These are phyloP conservation scores for Rhincodon typus DNA, from an alignment of 2,797 vertebrate genomes.

Conservation along the genomic window DNA sequence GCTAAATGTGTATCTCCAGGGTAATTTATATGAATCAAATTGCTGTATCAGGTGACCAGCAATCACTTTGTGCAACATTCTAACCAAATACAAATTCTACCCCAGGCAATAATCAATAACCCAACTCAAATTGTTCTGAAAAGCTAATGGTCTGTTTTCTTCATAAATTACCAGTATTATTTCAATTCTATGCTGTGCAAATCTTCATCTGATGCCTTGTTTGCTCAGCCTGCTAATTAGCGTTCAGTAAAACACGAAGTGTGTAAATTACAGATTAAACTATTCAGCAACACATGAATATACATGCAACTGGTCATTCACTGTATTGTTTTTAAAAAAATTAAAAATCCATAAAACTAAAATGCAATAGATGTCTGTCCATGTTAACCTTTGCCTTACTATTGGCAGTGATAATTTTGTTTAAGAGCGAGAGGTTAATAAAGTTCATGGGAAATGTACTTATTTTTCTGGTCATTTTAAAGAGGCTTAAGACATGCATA, in stretches of 20 bases:
- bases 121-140: too few species aligned
- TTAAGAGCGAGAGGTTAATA: not conserved
- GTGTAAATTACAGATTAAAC: constrained; percentile 60
- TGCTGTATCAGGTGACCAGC: constrained; percentile 30
- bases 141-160: too few species aligned
- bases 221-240: constrained; percentile 56
- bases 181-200: constrained; percentile 1
- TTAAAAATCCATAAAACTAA: not conserved
- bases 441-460: not conserved
- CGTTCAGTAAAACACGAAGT: constrained; percentile 54
- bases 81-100: constrained; percentile 24
- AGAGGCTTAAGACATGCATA: not conserved
- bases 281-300: constrained; percentile 60
- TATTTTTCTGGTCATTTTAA: not conserved
- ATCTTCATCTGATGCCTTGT: constrained; percentile 46
- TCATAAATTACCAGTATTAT: constrained; percentile 28
- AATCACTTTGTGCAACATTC: constrained; percentile 14
- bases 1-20: constrained; percentile 33
- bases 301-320: constrained; percentile 48
- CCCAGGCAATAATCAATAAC: not conserved
- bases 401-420: not conserved
- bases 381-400: not conserved
- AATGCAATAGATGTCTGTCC: not conserved
- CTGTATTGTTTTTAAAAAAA: not conserved
- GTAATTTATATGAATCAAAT: constrained; percentile 37